Conservation (phyloP, 1,140 invertebrate genomes). For the Brachionus asplanchnoidis region DNA sequence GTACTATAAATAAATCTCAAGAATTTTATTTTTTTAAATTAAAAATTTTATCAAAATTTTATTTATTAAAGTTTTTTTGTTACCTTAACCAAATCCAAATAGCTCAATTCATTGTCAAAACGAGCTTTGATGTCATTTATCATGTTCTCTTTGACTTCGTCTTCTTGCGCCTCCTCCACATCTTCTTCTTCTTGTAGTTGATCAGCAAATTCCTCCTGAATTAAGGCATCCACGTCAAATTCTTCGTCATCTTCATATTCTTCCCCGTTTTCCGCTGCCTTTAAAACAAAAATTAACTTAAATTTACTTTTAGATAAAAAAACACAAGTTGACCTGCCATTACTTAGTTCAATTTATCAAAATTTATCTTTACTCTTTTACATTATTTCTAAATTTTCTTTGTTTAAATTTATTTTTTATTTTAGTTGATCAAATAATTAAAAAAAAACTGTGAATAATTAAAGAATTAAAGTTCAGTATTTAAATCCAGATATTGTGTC, state of each 20-base stretch:
- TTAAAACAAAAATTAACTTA: not conserved
- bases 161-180: slow-evolving; percentile 56
- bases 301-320: not conserved
- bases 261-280: slow-evolving; percentile 25
- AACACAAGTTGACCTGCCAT: not conserved
- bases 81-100: slow-evolving; percentile 49
- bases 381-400: too few species aligned
- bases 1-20: too few species aligned
- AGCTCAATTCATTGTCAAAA: slow-evolving; percentile 51
- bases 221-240: slow-evolving; percentile 37
- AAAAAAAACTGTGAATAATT: too few species aligned
- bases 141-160: slow-evolving; percentile 56
- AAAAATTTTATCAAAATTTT: too few species aligned
- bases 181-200: slow-evolving; percentile 53
- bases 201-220: slow-evolving; percentile 38
- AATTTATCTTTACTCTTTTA: too few species aligned
- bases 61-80: not conserved
- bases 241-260: slow-evolving; percentile 41
- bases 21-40: too few species aligned
- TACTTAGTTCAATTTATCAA: not conserved
- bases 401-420: too few species aligned
- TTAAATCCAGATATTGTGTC: too few species aligned
- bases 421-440: too few species aligned
- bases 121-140: slow-evolving; percentile 49
- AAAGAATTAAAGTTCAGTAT: too few species aligned